Evolutionary conservation across 2,888 invertebrate genomes (phyloP), one percentile per base, ranked within the genome.

Genomic region (Microctonus hyperodae): DNA sequence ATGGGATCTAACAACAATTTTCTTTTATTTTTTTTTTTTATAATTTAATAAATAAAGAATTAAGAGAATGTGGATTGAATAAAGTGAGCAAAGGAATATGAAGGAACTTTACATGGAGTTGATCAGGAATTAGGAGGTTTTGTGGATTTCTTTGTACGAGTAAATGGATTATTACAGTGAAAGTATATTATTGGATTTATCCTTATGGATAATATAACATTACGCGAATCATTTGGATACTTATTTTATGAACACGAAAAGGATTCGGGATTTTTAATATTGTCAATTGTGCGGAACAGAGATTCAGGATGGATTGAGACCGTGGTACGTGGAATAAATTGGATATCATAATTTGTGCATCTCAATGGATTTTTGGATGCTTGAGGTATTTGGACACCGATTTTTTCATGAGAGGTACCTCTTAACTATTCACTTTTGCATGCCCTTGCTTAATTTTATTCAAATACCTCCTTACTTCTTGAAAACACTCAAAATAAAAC

Each of bases 41-140:
- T 28, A 22, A 64, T 70, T 66, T 66, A 68, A 69, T 68, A 65
- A 66, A 28, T 50, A 67, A 65, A 40, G 61, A 50, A 62, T 28
- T 28, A 61, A 68, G 37, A 55, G 60, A 59, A 25, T 64, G 68
- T 69, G 68, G 69, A 51, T 44, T 23, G 57, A 67, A 53, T 59
- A 53, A 60, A 55, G 62, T 23, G 64, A 51, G 28, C 64, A 40
- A 63, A 64, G 44, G 63, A 57, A 66, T 28, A 48, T 31, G 48
- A 50, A 53, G 68, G 68, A 61, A 61, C 48, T 25, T 68, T 66
- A 64, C 20, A 62, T 67, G 68, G 70, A 72, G 69, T 68, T 69
- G 70, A 67, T 50, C 69, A 65, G 69, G 70, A 70, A 71, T 68
- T 73, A 73, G 72, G 69, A 72, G 63, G 72, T n/a, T n/a, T n/a